phyloP scores from a whole-genome alignment of 2,797 vertebrate genomes.

The Peromyscus attwateri region DNA sequence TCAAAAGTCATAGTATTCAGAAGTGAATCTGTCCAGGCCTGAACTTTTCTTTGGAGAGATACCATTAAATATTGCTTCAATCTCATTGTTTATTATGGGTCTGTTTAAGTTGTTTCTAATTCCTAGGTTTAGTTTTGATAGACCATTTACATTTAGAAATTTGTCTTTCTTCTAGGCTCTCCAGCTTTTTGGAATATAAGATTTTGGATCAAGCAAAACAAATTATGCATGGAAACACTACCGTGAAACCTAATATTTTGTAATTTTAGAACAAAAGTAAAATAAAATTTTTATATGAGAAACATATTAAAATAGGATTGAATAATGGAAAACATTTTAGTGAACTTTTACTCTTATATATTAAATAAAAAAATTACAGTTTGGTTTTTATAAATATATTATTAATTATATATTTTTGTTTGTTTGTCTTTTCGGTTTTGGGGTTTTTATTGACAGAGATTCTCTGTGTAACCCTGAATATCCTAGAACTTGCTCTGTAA shows the following conservation, averaged over 20 bases:
- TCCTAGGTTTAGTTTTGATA: constrained; percentile 1
- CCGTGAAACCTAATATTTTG: background rate
- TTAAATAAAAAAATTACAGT: background rate
- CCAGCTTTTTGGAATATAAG: background rate
- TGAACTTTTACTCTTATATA: background rate
- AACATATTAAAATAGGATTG: background rate
- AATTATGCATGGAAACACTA: background rate
- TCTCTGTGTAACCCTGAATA: background rate
- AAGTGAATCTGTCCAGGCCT: background rate
- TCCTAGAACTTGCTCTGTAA: background rate
- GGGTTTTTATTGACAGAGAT: background rate
- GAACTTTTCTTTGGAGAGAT: background rate
- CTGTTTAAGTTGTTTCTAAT: background rate
- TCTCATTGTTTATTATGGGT: background rate
- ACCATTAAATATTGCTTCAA: background rate
- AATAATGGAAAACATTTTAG: background rate
- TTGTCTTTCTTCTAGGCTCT: background rate
- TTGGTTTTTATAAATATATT: background rate
- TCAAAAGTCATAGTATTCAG: background rate
- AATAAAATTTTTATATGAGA: background rate
- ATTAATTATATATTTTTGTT: background rate
- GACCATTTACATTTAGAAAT: background rate
- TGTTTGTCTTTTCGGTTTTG: background rate
- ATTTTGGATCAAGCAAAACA: background rate
- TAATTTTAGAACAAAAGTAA: background rate